Evolutionary conservation across 2,888 invertebrate genomes (phyloP), one percentile per base, ranked within the genome.

Genomic region (Fabriciana adippe): DNA sequence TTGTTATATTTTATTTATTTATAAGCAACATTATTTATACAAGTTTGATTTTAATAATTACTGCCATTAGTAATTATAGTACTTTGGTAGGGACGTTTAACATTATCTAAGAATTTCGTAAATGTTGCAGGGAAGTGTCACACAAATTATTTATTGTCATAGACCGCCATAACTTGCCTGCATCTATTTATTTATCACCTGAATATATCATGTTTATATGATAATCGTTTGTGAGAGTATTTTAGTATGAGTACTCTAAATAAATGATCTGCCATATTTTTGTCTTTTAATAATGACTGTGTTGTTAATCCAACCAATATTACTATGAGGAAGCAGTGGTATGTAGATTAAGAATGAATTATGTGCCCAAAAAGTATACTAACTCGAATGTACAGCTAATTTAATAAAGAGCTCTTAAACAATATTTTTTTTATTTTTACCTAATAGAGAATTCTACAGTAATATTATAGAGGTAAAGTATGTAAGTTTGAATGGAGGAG

Each of bases 361-460:
- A 92, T 92, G 89, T 92, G 91, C 92, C 92, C 91, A 91, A 91
- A 84, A 90, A 89, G 85, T 91, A 92, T 92, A 93, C 93, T 93
- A 93, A 93, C 93, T 92, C 90, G 89, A 92, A 92, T 93, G 93
- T 93, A 93, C 93, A 93, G 93, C 92, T 92, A 92, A 91, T 89
- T 91, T 88, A 93, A 92, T 92, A 92, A 93, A 93, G 85, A 90
- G 87, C 88, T 90, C 88, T 88, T 88, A 89, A 90, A 89, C 81
- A 84, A 78, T 74, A 35, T 55, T 51, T 73, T 76, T 73, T 80
- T 78, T 80, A 41, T 41, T 41, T 41, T 41, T 41, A 41, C 35
- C 8, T 8, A 41, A 41, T 41, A 41, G 8, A 41, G 8, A 35
- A 11, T 11, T 41, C 11, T 8, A 11, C 35, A 41, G 2, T 41